A percentile compares a stretch with the other conserved stretches of the same genome.
Evolutionary conservation across 2,113 vertebrate genomes (phyloP).

Genomic region (Columba livia): DNA sequence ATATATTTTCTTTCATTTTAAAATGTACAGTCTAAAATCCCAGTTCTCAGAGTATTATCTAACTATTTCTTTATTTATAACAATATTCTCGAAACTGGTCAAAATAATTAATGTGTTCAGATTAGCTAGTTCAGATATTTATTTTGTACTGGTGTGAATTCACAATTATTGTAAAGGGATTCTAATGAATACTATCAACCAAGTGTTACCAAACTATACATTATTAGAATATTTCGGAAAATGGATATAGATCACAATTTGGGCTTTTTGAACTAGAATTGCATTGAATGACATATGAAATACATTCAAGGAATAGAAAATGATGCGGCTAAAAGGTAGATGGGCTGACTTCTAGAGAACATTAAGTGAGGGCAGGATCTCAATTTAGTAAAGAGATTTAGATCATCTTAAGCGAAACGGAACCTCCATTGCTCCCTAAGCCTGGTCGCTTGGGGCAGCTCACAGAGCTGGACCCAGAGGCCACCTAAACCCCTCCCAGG

Average conservation of each 20-base stretch:
- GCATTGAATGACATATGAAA: not conserved
- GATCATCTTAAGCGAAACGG: fast-evolving
- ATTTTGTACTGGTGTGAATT: not conserved
- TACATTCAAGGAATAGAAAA: not conserved
- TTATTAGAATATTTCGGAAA: not conserved
- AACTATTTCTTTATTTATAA: not conserved
- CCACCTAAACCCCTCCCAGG: not conserved
- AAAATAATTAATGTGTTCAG: not conserved
- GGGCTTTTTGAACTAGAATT: not conserved
- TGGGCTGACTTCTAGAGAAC: not conserved
- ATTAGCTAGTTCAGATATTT: not conserved
- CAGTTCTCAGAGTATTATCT: not conserved
- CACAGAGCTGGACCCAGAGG: not conserved
- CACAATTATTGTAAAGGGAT: not conserved
- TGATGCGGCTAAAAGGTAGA: not conserved
- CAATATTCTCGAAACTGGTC: not conserved
- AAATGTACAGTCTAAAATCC: not conserved
- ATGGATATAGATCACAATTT: not conserved
- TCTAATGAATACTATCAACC: not conserved
- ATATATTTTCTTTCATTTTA: not conserved
- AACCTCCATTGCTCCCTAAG: not conserved
- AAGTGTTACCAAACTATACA: not conserved
- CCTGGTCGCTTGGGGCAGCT: not conserved
- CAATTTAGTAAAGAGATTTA: too few relatives aligned
- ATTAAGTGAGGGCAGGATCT: not conserved